Conservation (phyloP, 2,113 vertebrate species). For the Sturnus vulgaris region DNA sequence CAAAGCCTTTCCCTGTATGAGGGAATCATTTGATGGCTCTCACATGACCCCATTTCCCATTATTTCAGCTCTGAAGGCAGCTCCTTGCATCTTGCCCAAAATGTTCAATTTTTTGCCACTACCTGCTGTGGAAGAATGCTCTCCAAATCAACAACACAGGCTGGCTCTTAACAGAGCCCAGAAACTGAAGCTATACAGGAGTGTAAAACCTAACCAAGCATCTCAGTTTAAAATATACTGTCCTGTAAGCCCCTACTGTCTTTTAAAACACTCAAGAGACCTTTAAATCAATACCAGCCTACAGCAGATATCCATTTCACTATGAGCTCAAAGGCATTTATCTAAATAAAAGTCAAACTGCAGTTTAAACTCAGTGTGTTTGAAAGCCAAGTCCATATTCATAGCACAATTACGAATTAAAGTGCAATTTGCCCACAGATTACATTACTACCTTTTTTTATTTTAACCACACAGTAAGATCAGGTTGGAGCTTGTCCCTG, state of each 20-base stretch:
- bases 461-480: conserved; percentile 43
- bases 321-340: conserved; percentile 76
- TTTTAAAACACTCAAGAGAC: conserved; percentile 71
- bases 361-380: conserved; percentile 76
- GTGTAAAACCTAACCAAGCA: conserved; percentile 27
- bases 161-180: background rate
- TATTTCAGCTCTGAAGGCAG: background rate
- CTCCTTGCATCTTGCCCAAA: background rate
- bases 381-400: conserved; percentile 80
- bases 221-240: conserved; percentile 31
- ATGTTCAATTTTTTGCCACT: background rate
- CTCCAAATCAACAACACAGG: background rate
- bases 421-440: conserved; percentile 85
- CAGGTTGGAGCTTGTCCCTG: conserved; percentile 59
- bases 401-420: conserved; percentile 76
- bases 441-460: conserved; percentile 66
- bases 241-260: conserved; percentile 45
- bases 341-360: conserved; percentile 84
- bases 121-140: background rate
- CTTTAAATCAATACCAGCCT: conserved; percentile 80
- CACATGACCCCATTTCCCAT: background rate
- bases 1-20: background rate
- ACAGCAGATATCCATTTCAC: conserved; percentile 72
- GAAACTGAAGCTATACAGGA: background rate
- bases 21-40: background rate